Percentiles rank a stretch among this genome's conserved stretches.
Evolutionary conservation across 2,888 invertebrate species (phyloP).

Genomic region (Cryptocephalus primarius): DNA sequence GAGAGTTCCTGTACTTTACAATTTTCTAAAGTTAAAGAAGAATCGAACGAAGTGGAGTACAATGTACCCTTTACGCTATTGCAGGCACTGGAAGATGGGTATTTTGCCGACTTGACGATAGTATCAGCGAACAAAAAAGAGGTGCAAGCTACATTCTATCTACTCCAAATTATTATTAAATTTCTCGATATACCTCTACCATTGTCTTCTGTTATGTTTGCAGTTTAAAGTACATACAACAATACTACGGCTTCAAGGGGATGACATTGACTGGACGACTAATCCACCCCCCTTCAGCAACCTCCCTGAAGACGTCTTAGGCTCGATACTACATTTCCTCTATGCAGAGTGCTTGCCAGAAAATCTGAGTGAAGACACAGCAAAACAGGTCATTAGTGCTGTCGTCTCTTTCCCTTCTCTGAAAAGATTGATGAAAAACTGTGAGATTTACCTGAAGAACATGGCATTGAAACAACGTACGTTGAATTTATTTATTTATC

Average conservation of each 20-base stretch:
- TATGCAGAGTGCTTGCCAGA: slow-evolving; percentile 54
- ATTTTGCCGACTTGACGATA: slow-evolving; percentile 50
- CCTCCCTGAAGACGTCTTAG: slow-evolving; percentile 49
- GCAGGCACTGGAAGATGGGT: slow-evolving; percentile 54
- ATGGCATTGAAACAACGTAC: slow-evolving; percentile 53
- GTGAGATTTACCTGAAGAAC: slow-evolving; percentile 50
- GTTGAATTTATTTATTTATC: no score
- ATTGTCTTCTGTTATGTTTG: no score
- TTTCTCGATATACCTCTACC: no score
- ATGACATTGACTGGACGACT: slow-evolving; percentile 44
- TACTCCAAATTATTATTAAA: no score
- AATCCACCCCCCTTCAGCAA: slow-evolving; percentile 45
- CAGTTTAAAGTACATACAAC: slow-evolving; percentile 46
- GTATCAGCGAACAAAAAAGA: slow-evolving; percentile 42
- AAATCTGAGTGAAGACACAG: slow-evolving; percentile 46
- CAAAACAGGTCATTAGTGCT: slow-evolving; percentile 43
- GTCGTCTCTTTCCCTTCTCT: slow-evolving; percentile 46
- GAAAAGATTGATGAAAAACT: slow-evolving; percentile 43
- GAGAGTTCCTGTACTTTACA: slow-evolving; percentile 52
- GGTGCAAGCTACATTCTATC: slow-evolving; percentile 23
- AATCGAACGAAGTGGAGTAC: slow-evolving; percentile 35
- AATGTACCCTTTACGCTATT: slow-evolving; percentile 47
- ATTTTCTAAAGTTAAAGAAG: slow-evolving; percentile 45
- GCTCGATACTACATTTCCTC: slow-evolving; percentile 50
- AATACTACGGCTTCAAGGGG: slow-evolving; percentile 45